Evolutionary conservation across 1,140 invertebrate species (phyloP).

Genomic region (Aradophagus sp.): DNA sequence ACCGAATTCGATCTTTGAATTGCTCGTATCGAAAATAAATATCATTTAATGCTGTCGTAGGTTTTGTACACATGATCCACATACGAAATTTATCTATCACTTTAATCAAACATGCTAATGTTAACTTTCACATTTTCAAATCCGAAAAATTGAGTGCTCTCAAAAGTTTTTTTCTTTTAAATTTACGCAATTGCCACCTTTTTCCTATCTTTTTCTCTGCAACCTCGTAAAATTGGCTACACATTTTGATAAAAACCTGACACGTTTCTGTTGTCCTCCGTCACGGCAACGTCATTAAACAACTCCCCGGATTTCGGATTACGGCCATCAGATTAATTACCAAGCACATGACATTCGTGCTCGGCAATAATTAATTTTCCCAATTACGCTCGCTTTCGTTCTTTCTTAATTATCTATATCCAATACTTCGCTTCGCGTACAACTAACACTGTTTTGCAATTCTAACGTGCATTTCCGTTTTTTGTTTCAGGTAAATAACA

Average conservation of each 20-base stretch:
- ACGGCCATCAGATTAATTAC: slow-evolving; percentile 70
- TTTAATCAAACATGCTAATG: neutral
- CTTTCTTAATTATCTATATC: slow-evolving; percentile 32
- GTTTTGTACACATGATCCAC: too few relatives aligned
- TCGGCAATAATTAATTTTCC: slow-evolving; percentile 73
- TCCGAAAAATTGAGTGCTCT: too few relatives aligned
- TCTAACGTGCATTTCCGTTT: slow-evolving; percentile 9
- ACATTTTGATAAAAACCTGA: too few relatives aligned
- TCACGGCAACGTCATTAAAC: slow-evolving; percentile 66
- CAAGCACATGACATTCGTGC: slow-evolving; percentile 70
- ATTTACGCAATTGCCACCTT: too few relatives aligned
- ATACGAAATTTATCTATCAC: too few relatives aligned
- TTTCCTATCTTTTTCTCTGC: too few relatives aligned
- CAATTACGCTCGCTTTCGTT: slow-evolving; percentile 64
- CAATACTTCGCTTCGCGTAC: slow-evolving; percentile 16
- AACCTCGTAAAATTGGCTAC: too few relatives aligned
- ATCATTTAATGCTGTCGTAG: too few relatives aligned
- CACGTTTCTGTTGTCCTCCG: slow-evolving; percentile 37
- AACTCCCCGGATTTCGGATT: slow-evolving; percentile 70
- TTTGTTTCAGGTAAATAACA: slow-evolving; percentile 68
- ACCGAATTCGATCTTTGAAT: too few relatives aligned
- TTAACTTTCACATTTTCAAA: neutral
- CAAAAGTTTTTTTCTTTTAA: too few relatives aligned
- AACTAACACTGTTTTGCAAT: slow-evolving; percentile 1
- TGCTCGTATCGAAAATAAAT: too few relatives aligned